phyloP scores from a whole-genome alignment of 1,140 invertebrate genomes.

The Bilobella aurantiaca region DNA sequence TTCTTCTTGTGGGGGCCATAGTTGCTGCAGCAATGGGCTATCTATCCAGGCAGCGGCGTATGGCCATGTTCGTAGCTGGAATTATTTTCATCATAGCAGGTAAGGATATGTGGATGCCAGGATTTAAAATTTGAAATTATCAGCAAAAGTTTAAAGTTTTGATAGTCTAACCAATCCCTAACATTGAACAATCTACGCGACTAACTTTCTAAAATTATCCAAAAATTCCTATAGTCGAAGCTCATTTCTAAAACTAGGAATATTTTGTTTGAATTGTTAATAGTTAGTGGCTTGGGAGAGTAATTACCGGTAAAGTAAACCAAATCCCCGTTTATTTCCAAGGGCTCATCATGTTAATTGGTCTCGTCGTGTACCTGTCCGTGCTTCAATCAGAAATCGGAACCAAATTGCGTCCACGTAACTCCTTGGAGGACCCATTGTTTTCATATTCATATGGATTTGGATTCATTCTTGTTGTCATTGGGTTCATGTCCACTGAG shows the following conservation, averaged over 20 bases:
- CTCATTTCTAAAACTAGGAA: too few species aligned
- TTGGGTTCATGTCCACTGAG: conserved; percentile 70
- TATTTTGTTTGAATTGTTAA: too few species aligned
- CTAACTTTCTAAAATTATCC: too few species aligned
- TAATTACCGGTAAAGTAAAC: too few species aligned
- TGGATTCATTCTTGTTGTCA: conserved; percentile 67
- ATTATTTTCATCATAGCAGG: conserved; percentile 61
- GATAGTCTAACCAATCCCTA: too few species aligned
- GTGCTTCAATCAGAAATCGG: conserved; percentile 81
- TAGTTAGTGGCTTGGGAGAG: too few species aligned
- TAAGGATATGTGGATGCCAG: too few species aligned
- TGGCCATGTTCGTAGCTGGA: conserved; percentile 55
- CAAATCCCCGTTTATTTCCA: too few species aligned
- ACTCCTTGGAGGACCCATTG: conserved; percentile 59
- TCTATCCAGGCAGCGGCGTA: conserved; percentile 46
- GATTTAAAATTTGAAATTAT: too few species aligned
- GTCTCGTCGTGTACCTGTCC: conserved; percentile 83
- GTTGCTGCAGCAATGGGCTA: conserved; percentile 52
- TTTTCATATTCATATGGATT: conserved; percentile 76
- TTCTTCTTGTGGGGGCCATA: conserved; percentile 52
- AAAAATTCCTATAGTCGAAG: too few species aligned
- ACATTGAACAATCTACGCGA: too few species aligned
- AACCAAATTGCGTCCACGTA: conserved; percentile 66
- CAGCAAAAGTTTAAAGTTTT: too few species aligned
- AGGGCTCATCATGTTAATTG: conserved; percentile 78